These are phyloP conservation scores for Lordiphosa mommai DNA, from an alignment of 1,140 invertebrate species.

Conservation along the genomic window DNA sequence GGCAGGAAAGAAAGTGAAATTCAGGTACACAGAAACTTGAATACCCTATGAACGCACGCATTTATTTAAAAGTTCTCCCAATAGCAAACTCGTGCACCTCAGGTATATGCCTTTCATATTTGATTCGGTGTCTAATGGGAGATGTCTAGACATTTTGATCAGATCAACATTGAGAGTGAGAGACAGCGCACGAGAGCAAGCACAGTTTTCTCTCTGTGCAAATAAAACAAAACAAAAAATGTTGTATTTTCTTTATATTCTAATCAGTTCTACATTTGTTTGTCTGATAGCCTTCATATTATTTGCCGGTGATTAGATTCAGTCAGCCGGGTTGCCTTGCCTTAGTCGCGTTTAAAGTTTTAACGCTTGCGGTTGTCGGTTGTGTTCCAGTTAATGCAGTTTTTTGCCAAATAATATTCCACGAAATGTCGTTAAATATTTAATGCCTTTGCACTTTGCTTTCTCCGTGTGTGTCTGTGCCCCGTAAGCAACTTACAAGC, in stretches of 20 bases:
- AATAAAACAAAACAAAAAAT: conserved; percentile 27
- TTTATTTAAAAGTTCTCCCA: no score
- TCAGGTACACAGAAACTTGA: no score
- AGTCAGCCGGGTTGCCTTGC: conserved; percentile 13
- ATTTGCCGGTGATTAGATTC: conserved; percentile 64
- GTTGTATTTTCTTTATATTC: conserved; percentile 47
- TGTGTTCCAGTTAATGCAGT: neutral
- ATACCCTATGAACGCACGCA: no score
- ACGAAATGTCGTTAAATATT: neutral
- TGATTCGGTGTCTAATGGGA: no score
- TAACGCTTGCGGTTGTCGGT: conserved; percentile 41
- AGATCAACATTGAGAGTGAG: conserved; percentile 1
- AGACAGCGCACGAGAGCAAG: conserved; percentile 27
- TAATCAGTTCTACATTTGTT: conserved; percentile 65
- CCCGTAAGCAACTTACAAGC: neutral
- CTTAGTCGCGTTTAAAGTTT: conserved; percentile 56
- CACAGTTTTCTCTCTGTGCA: conserved; percentile 28
- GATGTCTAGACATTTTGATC: no score
- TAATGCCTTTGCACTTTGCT: conserved; percentile 2
- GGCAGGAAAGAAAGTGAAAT: no score
- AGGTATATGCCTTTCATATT: no score
- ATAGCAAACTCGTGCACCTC: no score
- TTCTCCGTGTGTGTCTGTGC: neutral
- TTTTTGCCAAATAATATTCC: neutral
- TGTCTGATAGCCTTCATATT: conserved; percentile 61